A percentile compares a stretch with the other conserved stretches of the same genome.
Evolutionary conservation across 2,888 invertebrate species (phyloP).

Genomic region (Molorchus minor): DNA sequence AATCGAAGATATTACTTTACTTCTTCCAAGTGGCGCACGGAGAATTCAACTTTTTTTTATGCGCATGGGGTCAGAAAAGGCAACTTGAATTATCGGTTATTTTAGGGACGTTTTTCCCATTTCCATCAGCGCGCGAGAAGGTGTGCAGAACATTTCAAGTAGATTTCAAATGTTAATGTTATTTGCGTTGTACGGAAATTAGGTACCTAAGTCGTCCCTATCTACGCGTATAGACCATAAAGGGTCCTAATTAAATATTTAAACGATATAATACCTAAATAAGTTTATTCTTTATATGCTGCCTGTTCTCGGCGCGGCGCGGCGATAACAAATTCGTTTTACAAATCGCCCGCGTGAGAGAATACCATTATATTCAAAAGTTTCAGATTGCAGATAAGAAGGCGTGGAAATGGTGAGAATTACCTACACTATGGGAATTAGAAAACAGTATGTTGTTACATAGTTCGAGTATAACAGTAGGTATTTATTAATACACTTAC

Average conservation of each 20-base stretch:
- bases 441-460: conserved; percentile 6
- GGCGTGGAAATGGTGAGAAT: conserved; percentile 5
- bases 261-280: not conserved
- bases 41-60: no score
- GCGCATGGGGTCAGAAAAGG: no score
- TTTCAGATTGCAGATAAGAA: conserved; percentile 15
- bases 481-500: no score
- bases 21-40: not conserved
- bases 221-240: conserved; percentile 2
- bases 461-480: no score
- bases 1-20: conserved; percentile 8
- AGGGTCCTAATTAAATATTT: conserved; percentile 17
- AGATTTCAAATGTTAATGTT: no score
- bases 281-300: no score
- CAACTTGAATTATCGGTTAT: no score
- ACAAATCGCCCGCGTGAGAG: conserved; percentile 16
- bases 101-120: no score
- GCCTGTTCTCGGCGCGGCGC: not conserved
- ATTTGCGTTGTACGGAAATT: no score
- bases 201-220: no score
- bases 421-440: conserved; percentile 7
- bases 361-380: conserved; percentile 12
- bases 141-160: no score
- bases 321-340: conserved; percentile 6
- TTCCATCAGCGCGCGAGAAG: no score